These are phyloP conservation scores for Tetranychus urticae DNA, from an alignment of 1,140 invertebrate genomes.

Conservation along the genomic window DNA sequence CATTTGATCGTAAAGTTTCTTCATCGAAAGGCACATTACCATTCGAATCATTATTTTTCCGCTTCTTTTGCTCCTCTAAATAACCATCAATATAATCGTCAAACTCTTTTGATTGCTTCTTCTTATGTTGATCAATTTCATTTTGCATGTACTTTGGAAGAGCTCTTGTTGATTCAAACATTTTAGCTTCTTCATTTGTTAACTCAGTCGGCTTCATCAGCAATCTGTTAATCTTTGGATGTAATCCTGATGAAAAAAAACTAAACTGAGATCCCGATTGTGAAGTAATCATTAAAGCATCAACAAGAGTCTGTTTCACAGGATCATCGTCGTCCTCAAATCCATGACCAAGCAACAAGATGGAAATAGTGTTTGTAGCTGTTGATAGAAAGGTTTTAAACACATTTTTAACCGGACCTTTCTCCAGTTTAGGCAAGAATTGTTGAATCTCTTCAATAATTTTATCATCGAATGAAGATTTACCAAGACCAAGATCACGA, in stretches of 20 bases:
- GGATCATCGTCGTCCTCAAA: slow-evolving; percentile 9
- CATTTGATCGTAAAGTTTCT: slow-evolving; percentile 9
- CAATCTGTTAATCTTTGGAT: no score
- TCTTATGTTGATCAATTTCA: slow-evolving; percentile 27
- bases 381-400: background rate
- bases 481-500: slow-evolving; percentile 33
- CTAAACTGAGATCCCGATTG: background rate
- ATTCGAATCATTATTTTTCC: background rate
- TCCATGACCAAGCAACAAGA: slow-evolving; percentile 10
- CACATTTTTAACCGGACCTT: no score
- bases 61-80: slow-evolving; percentile 35
- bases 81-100: slow-evolving; percentile 66
- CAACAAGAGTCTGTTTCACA: background rate
- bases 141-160: no score
- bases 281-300: background rate
- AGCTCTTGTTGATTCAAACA: no score
- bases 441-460: no score
- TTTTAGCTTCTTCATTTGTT: no score
- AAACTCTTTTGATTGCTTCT: slow-evolving; percentile 27
- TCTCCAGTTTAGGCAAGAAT: no score
- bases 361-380: slow-evolving; percentile 12
- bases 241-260: background rate
- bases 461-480: no score
- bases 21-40: background rate
- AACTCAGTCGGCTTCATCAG: no score